Conservation (phyloP, 2,113 vertebrate genomes). For the Gymnorhina tibicen region DNA sequence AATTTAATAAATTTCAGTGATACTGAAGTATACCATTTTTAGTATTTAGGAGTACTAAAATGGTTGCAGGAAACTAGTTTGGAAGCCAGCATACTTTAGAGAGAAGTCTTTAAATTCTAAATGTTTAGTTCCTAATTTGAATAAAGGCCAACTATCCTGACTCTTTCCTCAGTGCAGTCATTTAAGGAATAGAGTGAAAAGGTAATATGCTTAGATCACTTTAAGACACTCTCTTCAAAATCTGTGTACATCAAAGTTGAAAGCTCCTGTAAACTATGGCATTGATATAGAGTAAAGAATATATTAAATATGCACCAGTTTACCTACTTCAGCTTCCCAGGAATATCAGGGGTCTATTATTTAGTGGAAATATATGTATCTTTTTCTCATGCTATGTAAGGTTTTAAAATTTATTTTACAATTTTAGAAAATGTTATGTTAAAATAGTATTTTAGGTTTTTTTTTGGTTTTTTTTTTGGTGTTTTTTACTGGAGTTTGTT, state of each 20-base stretch:
- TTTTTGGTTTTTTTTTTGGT: not conserved
- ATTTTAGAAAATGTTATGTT: not conserved
- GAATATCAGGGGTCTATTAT: not conserved
- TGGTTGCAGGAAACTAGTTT: not conserved
- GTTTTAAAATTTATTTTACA: not conserved
- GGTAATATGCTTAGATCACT: not conserved
- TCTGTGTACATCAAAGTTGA: not conserved
- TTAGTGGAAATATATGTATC: not conserved
- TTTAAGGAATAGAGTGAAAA: not conserved
- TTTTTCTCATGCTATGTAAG: not conserved
- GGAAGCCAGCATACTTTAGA: not conserved
- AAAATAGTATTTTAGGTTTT: not conserved
- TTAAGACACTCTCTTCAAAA: not conserved
- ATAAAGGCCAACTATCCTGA: not conserved
- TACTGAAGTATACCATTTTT: not conserved
- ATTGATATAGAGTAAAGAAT: not conserved
- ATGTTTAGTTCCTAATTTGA: not conserved
- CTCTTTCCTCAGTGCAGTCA: not conserved
- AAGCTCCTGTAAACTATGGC: not conserved
- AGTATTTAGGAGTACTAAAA: not conserved
- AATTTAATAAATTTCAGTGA: not conserved
- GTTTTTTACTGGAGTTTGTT: not conserved
- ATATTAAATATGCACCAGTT: not conserved
- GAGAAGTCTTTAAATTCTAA: not conserved
- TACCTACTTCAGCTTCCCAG: not conserved